Base-by-base conservation (phyloP, 2,113 vertebrate species). In the Chauna torquata region DNA sequence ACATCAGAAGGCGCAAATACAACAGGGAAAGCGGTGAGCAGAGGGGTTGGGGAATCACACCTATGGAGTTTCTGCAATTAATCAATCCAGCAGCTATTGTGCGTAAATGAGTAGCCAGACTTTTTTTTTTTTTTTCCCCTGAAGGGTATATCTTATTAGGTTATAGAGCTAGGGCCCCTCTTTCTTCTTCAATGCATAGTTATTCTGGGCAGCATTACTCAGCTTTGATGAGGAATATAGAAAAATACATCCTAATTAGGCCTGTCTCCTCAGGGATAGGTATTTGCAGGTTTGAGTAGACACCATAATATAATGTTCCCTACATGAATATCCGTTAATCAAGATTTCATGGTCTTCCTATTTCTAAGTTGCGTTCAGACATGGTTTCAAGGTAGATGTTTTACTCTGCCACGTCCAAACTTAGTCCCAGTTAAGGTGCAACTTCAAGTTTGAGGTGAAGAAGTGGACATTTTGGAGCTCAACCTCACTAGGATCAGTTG, bases 11-110 rank as follows among this genome's bases (percentile, higher is more conserved):
- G 8, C 1, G 16, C 11, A 8, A 68, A 34, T 13, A 19, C 7
- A 38, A 34, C 4, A 30, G 30, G 9, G 23, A 58, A 16, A 71
- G 19, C 23, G 49, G 34, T n/a, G 22, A 62, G 50, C 30, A 23
- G 27, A 44, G 18, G 13, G 3, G 6, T 9, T 32, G 4, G 30
- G 22, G 38, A 28, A 6, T 24, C n/a, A 0, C 1, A 2, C 4
- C 16, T 22, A 17, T 5, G 34, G 11, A 20, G 24, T 16, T 66
- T 5, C 32, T 62, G 34, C 20, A 2, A 6, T 42, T 71, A 15
- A 6, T 14, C 8, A 15, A 6, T 14, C 8, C 5, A 54, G n/a
- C 25, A 59, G n/a, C 24, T 72, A 16, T 0, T 50, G 1, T 16
- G 28, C 3, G 3, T 4, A 11, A 16, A 44, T 0, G 2, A 49